Base-by-base conservation (phyloP, 1,140 invertebrate species). In the Matsumurasca onukii region DNA sequence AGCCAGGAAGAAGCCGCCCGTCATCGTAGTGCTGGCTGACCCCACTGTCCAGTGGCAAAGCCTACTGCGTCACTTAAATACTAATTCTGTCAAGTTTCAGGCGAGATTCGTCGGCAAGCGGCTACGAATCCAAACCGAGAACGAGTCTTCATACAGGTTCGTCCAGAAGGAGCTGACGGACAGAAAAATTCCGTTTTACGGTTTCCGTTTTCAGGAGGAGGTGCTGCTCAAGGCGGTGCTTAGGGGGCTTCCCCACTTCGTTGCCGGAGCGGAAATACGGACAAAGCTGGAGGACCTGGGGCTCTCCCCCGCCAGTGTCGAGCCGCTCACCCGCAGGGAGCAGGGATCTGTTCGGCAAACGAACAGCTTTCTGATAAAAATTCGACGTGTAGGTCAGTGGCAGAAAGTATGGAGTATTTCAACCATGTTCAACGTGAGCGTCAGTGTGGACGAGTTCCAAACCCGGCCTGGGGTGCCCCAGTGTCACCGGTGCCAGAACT, bases 401-500 rank as follows among this genome's bases (percentile, higher is more conserved):
- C 1, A 59, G 24, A 25, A 29, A 2, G 29, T 59, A 24, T 59
- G 27, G 5, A 27, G 29, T 20, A 3, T 59, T 2, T 1, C 3
- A 3, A 9, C 24, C 24, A 12, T 59, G 20, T 29, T 59, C 17
- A 17, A 29, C 17, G 20, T 59, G 3, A 20, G 25, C 5, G 55
- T 59, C 2, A 25, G 1, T 17, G 55, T 59, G 15, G 24, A 59
- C 25, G 3, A 20, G 3, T 59, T 59, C 27, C 1, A 20, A 9
- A 22, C 55, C 3, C 1, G 55, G 27, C 55, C 55, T 3, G 55
- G 55, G 15, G 3, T 59, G 3, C 24, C 55, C 24, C 77, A 80
- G 66, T 79, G 78, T 61, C 68, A 45, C 29, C 70, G 74, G 5
- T 80, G 77, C 67, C 77, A 80, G 70, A 45, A 66, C 31, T 80